Base-by-base conservation (phyloP, 1,140 invertebrate species). In the Dufourea novaeangliae region DNA sequence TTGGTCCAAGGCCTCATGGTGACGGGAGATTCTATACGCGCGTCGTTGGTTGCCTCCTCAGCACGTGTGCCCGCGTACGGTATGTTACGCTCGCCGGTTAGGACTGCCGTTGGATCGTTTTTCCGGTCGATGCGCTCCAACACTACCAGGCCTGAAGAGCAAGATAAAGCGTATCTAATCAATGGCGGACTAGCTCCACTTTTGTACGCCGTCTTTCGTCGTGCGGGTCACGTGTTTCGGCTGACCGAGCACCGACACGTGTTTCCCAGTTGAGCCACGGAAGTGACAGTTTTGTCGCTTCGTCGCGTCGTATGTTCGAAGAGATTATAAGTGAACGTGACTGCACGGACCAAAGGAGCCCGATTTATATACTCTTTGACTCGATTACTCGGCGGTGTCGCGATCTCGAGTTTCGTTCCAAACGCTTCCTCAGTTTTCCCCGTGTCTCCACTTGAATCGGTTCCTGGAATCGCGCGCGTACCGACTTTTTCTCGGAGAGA, bases 1-100 rank as follows among this genome's bases (percentile, higher is more conserved):
- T 78, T 89, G 22, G 86, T 84, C 90, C 90, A 92, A 84, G 91
- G 87, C 74, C 80, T 92, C 91, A 92, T 92, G 72, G 67, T 82
- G 86, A 64, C 56, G 22, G 62, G 52, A 68, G 27, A 46, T 61
- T 82, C 72, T 72, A 62, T 32, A 70, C 79, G 46, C 39, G 41
- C 25, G 54, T 27, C 11, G 14, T 7, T 54, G 29, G 46, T 69
- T 71, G 62, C 78, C 54, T 78, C 52, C 57, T 85, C 78, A 82
- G 84, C 88, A 88, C 89, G 85, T 84, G 82, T 83, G 67, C 61
- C 64, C 76, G 59, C 41, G 46, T 7, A 5, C 1, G 59, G 63
- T 66, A 72, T 57, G 39, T 44, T n/a, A 37, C 37, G 22, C 50
- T 81, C 11, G 71, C 54, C 73, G 66, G 62, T 80, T 56, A 29